Evolutionary conservation across 2,113 vertebrate species (phyloP), one percentile per base, ranked within the genome.

Genomic region (Lycaon pictus): DNA sequence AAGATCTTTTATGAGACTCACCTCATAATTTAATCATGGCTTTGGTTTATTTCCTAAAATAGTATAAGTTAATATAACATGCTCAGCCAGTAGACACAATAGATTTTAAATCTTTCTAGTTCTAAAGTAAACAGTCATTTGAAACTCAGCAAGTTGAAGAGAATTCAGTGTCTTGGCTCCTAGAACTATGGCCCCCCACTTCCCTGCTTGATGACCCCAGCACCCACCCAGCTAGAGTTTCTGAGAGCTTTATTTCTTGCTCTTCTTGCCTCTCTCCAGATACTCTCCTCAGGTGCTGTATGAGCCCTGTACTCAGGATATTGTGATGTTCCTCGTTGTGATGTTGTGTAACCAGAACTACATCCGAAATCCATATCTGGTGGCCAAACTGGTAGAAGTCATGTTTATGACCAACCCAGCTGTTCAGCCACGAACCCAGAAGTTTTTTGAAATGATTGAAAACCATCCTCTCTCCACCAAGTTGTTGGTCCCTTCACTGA

Each of bases 271-370:
- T 67, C 10, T 90, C 9, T 65, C 4, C 98, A 99, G 99, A 99
- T 99, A 99, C 97, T 99, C 99, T 97, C 99, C 99, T 98, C 99
- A 99, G 99, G 99, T 99, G 99, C 99, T 99, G 93, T 99, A 99
- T 48, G 99, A 99, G 99, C 99, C 99, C 84, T 99, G 99, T 60
- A 99, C 99, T 97, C 99, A 99, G 99, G 99, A 99, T 97, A 99
- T 99, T 1, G 99, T 99, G 93, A 99, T 99, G 98, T 99, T 99
- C 99, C 99, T 99, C 35, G 99, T 99, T 13, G 99, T 99, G 97
- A 99, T 99, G 99, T 99, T 99, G 97, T 99, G 99, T 98, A 99
- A 99, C 99, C 99, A 99, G 99, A 99, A 99, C 98, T 99, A 99
- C 98, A 99, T 99, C 99, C 99, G 99, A 90, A 99, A 99, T 98